These are phyloP conservation scores for Drosophila phalerata DNA, from an alignment of 2,888 invertebrate genomes.

Conservation along the genomic window DNA sequence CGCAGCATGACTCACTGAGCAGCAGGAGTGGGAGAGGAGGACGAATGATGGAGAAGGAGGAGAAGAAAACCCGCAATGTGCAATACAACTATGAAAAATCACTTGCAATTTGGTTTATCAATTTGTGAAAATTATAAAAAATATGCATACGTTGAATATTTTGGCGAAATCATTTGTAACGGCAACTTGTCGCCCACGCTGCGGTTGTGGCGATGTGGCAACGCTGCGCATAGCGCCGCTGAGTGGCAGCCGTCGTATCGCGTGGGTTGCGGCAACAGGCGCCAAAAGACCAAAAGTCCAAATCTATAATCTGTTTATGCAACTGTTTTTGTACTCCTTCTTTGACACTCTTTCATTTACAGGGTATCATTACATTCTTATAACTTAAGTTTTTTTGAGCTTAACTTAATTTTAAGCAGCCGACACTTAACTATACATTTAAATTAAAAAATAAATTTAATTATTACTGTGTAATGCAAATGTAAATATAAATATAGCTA, in stretches of 20 bases:
- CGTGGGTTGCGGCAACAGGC: conserved; percentile 65
- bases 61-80: conserved; percentile 20
- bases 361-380: conserved; percentile 1
- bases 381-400: background rate
- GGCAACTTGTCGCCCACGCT: conserved; percentile 65
- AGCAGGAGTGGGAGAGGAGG: background rate
- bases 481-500: too few species aligned
- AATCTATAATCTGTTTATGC: conserved; percentile 77
- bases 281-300: conserved; percentile 43
- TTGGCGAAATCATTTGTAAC: conserved; percentile 80
- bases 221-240: conserved; percentile 42
- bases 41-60: conserved; percentile 1
- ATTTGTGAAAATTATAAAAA: conserved; percentile 82
- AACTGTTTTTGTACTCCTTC: conserved; percentile 66
- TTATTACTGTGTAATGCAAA: too few species aligned
- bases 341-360: background rate
- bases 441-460: too few species aligned
- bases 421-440: too few species aligned
- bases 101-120: conserved; percentile 83
- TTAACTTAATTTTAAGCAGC: background rate
- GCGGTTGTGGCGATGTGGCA: conserved; percentile 73
- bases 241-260: conserved; percentile 51
- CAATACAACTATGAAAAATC: conserved; percentile 76
- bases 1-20: conserved; percentile 50
- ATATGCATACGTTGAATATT: conserved; percentile 83